Evolutionary conservation across 2,888 invertebrate species (phyloP).

Genomic region (Acrobeloides nanus): DNA sequence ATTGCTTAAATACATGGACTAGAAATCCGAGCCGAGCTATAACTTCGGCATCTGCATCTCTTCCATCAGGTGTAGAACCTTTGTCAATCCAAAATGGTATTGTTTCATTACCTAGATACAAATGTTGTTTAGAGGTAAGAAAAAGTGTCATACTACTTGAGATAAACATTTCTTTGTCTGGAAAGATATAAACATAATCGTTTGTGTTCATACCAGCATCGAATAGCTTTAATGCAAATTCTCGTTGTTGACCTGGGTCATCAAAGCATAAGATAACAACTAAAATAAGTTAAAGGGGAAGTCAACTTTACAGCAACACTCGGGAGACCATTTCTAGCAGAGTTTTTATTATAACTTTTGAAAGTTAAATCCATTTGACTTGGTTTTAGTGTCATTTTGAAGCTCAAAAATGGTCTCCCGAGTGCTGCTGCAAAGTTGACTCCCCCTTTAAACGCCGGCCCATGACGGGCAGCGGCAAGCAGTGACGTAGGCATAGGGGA

Average conservation of each 20-base stretch:
- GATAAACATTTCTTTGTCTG: slow-evolving; percentile 20
- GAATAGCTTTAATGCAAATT: slow-evolving; percentile 18
- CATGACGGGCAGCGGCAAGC: no score
- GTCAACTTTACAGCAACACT: no score
- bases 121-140: background rate
- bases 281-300: slow-evolving; percentile 9
- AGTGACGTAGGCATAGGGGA: no score
- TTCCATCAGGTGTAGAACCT: slow-evolving; percentile 12
- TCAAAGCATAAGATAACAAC: slow-evolving; percentile 30
- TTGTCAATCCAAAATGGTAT: slow-evolving; percentile 24
- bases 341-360: no score
- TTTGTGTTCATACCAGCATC: slow-evolving; percentile 20
- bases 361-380: no score
- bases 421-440: no score
- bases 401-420: no score
- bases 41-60: slow-evolving; percentile 22
- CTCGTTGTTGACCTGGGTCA: slow-evolving; percentile 14
- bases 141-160: slow-evolving; percentile 9
- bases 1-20: slow-evolving; percentile 12
- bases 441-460: no score
- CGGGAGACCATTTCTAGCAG: no score
- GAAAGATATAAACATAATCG: slow-evolving; percentile 25
- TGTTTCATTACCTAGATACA: slow-evolving; percentile 1
- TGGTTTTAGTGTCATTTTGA: no score
- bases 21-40: slow-evolving; percentile 21